Evolutionary conservation across 2,797 vertebrate species (phyloP), one percentile per base, ranked within the genome.

Genomic region (Urocyon cinereoargenteus): DNA sequence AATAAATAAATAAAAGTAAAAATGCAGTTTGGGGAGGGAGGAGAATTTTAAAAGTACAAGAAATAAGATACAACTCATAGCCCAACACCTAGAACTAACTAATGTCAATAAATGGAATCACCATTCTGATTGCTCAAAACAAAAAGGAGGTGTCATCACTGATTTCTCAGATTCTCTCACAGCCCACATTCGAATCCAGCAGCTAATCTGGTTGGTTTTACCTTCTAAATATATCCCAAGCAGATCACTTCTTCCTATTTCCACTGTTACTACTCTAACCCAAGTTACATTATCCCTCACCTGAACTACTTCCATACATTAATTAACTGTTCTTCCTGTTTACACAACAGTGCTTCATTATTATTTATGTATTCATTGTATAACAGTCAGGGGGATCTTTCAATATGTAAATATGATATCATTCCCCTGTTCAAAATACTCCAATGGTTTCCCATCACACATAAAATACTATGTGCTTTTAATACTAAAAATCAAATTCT

Each of bases 71-170:
- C 14, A 16, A 88, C 61, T 19, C 49, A 85, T 22, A 73, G 31
- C 28, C 19, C 22, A 49, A 59, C 24, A 95, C 36, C 26, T 16
- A 59, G 49, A 96, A 91, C 40, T 59, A 90, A 70, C 18, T 57
- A 66, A 83, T 57, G 24, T 11, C 82, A 94, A 28, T 88, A 97
- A 90, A 77, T 15, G n/a, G 24, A 96, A 94, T 86, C n/a, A 81
- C 3, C 26, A 64, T 91, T 87, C 73, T 68, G 22, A 21, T 61
- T 62, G 51, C 18, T 92, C 68, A 86, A 72, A 49, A 83, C 6
- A 98, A 86, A 83, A 94, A 82, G 8, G 26, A 86, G 66, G 62
- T 68, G n/a, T 36, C 24, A 3, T 90, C 34, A 85, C 1, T 68
- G 36, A 62, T 40, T 82, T 75, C 64, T 55, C 55, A 66, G 68